phyloP scores from a whole-genome alignment of 1,140 invertebrate genomes.

The Polypedilum pembai region DNA sequence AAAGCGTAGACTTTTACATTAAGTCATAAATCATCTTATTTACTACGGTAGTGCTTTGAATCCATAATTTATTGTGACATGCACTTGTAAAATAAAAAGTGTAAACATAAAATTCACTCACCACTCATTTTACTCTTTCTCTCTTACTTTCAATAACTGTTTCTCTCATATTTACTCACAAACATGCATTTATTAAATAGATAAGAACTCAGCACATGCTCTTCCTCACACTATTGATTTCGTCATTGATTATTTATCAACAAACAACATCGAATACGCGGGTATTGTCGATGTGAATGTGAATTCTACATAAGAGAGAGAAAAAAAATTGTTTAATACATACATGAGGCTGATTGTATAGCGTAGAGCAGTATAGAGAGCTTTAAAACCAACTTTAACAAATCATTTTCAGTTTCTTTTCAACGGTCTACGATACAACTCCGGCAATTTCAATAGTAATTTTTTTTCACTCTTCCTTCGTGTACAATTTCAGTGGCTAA shows the following conservation, averaged over 20 bases:
- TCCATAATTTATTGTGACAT: too few species aligned
- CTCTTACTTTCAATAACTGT: not conserved
- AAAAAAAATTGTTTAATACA: not conserved
- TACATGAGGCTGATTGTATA: not conserved
- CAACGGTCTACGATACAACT: constrained; percentile 16
- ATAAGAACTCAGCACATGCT: too few species aligned
- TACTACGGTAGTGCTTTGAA: not conserved
- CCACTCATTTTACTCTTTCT: not conserved
- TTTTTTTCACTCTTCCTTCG: not conserved
- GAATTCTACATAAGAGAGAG: not conserved
- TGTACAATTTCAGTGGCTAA: too few species aligned
- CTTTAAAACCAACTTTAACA: constrained; percentile 24
- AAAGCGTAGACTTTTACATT: not conserved
- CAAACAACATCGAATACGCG: not conserved
- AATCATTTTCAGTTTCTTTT: constrained; percentile 26
- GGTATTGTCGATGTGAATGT: not conserved
- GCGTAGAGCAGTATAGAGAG: not conserved
- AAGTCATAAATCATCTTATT: not conserved
- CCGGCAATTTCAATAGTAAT: constrained; percentile 10
- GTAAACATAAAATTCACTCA: constrained; percentile 1
- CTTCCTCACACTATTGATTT: not conserved
- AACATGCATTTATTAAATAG: too few species aligned
- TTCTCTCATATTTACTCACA: not conserved
- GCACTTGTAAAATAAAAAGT: not conserved
- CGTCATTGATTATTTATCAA: not conserved